Evolutionary conservation across 2,113 vertebrate species (phyloP).

Genomic region (Gadus chalcogrammus): DNA sequence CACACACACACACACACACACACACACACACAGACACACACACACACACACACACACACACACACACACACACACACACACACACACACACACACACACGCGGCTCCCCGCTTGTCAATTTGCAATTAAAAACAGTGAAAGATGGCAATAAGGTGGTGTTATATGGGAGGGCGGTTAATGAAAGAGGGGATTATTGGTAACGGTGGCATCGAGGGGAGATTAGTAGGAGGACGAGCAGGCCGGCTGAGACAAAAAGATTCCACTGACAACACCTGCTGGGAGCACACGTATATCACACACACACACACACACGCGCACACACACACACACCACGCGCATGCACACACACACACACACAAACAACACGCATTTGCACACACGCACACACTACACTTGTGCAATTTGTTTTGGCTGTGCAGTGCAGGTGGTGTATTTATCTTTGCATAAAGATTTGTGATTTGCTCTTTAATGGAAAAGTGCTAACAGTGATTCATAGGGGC

Average conservation of each 20-base stretch:
- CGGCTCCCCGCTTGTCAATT: slow-evolving; percentile 54
- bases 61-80: slow-evolving; percentile 12
- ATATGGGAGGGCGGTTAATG: slow-evolving; percentile 72
- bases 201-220: slow-evolving; percentile 73
- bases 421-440: slow-evolving; percentile 1
- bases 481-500: slow-evolving; percentile 24
- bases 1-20: too few species aligned
- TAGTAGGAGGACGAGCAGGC: slow-evolving; percentile 54
- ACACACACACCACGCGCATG: too few species aligned
- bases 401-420: slow-evolving; percentile 6
- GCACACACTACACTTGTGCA: background rate
- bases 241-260: slow-evolving; percentile 71
- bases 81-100: slow-evolving; percentile 25
- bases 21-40: slow-evolving; percentile 10
- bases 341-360: slow-evolving; percentile 28
- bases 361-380: background rate
- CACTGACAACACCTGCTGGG: slow-evolving; percentile 61
- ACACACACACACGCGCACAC: slow-evolving; percentile 17
- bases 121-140: slow-evolving; percentile 71
- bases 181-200: slow-evolving; percentile 77
- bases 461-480: slow-evolving; percentile 37
- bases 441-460: slow-evolving; percentile 14
- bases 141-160: slow-evolving; percentile 66
- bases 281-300: slow-evolving; percentile 39
- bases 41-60: background rate